These are phyloP conservation scores for Drosophila borealis DNA, from an alignment of 2,888 invertebrate genomes.

Conservation along the genomic window DNA sequence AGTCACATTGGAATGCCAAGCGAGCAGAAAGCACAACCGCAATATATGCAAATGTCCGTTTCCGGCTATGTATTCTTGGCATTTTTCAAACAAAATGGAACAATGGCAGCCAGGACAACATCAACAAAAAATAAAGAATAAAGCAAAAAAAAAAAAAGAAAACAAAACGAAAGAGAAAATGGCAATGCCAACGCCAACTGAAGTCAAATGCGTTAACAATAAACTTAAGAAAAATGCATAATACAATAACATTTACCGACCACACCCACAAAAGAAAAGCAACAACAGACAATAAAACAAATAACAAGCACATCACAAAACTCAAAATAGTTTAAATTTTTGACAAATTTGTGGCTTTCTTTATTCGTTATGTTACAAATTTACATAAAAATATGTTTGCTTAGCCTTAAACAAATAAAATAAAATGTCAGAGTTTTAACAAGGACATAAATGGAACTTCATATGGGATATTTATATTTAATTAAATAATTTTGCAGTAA, in stretches of 20 bases:
- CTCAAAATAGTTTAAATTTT: too few species aligned
- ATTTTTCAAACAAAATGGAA: conserved; percentile 57
- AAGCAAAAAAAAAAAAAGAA: conserved; percentile 3
- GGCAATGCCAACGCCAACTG: conserved; percentile 32
- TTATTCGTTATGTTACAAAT: too few species aligned
- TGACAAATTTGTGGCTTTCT: too few species aligned
- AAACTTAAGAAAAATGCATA: conserved; percentile 46
- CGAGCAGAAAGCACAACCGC: conserved; percentile 48
- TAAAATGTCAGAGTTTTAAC: too few species aligned
- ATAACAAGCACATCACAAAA: too few species aligned
- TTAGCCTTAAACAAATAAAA: too few species aligned
- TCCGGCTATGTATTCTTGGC: conserved; percentile 59
- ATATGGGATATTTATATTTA: too few species aligned
- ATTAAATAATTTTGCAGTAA: too few species aligned
- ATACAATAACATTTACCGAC: conserved; percentile 24
- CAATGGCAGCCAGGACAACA: conserved; percentile 46
- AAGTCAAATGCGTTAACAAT: conserved; percentile 61
- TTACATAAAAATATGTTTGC: too few species aligned
- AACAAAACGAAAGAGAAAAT: conserved; percentile 20
- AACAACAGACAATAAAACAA: conserved; percentile 13
- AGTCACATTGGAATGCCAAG: conserved; percentile 35
- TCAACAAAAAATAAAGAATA: conserved; percentile 2
- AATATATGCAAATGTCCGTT: conserved; percentile 70
- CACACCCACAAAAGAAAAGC: conserved; percentile 1
- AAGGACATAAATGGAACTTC: too few species aligned